phyloP scores from a whole-genome alignment of 2,113 vertebrate species.

The Rhineura floridana region DNA sequence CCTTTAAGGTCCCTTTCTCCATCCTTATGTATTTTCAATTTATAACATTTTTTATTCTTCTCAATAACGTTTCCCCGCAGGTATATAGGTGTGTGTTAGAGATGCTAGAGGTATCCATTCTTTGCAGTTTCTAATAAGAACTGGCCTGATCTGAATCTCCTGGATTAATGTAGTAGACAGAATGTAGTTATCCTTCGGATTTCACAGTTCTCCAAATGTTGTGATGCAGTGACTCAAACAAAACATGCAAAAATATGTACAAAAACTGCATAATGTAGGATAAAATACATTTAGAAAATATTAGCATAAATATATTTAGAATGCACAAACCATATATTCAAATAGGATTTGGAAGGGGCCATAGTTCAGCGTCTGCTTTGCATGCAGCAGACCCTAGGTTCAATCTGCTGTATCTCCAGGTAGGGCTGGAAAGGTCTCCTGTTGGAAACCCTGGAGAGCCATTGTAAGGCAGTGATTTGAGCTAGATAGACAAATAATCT shows the following conservation, averaged over 20 bases:
- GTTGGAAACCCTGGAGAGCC: no score
- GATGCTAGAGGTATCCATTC: neutral
- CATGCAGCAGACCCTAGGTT: no score
- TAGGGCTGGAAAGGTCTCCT: no score
- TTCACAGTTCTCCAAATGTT: neutral
- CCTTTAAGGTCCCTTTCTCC: neutral
- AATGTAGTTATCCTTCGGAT: no score
- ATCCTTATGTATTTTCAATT: neutral
- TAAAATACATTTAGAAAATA: neutral
- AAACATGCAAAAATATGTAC: neutral
- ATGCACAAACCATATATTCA: no score
- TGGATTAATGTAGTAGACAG: neutral
- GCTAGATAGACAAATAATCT: no score
- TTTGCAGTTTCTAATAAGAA: neutral
- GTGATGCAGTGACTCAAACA: neutral
- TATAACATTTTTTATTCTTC: neutral
- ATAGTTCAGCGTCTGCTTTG: no score
- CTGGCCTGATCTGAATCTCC: neutral
- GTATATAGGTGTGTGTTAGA: neutral
- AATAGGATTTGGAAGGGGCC: no score
- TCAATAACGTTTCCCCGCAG: neutral
- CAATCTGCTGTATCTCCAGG: no score
- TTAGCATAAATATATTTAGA: no score
- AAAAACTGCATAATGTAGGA: neutral
- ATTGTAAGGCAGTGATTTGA: no score